Percentiles rank a stretch among this genome's conserved stretches.
Evolutionary conservation across 2,888 invertebrate genomes (phyloP).

Genomic region (Sphaeridia pumilis): DNA sequence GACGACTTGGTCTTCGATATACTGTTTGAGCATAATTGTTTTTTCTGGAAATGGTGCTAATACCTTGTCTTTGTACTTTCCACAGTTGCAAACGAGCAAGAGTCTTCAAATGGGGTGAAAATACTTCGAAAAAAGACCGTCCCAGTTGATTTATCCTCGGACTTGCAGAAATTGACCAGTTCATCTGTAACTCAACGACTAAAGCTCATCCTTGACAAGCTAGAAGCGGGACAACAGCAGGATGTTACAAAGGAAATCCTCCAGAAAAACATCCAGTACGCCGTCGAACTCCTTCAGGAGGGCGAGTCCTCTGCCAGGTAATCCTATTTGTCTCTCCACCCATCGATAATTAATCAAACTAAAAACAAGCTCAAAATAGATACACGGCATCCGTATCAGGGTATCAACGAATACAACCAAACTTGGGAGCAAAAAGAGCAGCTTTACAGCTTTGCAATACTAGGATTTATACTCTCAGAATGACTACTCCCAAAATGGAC

Average conservation of each 20-base stretch:
- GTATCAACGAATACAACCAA: no score
- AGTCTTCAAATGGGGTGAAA: slow-evolving; percentile 35
- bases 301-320: slow-evolving; percentile 33
- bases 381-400: no score
- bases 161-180: slow-evolving; percentile 29
- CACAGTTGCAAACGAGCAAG: slow-evolving; percentile 33
- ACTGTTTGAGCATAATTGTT: no score
- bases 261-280: slow-evolving; percentile 84
- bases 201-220: slow-evolving; percentile 61
- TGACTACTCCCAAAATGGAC: no score
- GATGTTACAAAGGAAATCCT: slow-evolving; percentile 79
- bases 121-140: slow-evolving; percentile 37
- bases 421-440: no score
- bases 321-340: no score
- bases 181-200: slow-evolving; percentile 52
- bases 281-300: slow-evolving; percentile 40
- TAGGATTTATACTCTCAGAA: no score
- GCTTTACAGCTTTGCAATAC: no score
- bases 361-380: not conserved
- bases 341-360: no score
- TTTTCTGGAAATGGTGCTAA: not conserved
- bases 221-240: slow-evolving; percentile 51
- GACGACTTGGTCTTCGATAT: no score
- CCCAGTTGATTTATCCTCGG: slow-evolving; percentile 32
- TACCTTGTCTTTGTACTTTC: not conserved